Conservation (phyloP, 2,797 vertebrate genomes). For the Heterohyrax brucei region DNA sequence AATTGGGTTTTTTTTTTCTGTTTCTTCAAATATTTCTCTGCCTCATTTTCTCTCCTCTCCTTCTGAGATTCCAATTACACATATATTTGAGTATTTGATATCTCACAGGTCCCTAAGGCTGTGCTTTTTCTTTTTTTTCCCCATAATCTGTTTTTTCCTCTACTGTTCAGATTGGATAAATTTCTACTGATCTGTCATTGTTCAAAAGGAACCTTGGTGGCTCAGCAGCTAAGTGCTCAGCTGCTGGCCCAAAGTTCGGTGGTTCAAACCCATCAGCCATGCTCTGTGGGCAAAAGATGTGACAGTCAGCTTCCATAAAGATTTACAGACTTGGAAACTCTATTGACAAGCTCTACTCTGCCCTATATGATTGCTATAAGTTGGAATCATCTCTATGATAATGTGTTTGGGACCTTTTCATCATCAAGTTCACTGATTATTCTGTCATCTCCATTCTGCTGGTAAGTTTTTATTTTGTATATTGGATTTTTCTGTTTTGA, state of each 20-base stretch:
- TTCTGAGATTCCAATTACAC: constrained; percentile 13
- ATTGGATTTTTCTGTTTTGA: constrained; percentile 29
- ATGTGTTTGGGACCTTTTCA: no score
- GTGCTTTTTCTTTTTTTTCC: constrained; percentile 53
- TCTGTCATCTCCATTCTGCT: not conserved
- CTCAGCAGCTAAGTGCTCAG: no score
- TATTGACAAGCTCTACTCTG: no score
- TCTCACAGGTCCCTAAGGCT: constrained; percentile 7
- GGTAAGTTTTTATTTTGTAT: constrained; percentile 31
- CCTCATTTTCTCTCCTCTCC: not conserved
- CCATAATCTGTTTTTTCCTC: not conserved
- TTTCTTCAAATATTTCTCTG: constrained; percentile 49
- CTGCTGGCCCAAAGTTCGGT: no score
- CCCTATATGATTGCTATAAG: no score
- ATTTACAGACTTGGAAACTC: no score
- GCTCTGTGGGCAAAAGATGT: no score
- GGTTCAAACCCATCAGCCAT: no score
- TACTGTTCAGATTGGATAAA: not conserved
- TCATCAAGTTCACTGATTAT: no score
- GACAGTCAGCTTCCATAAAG: no score
- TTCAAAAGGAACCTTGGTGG: not conserved
- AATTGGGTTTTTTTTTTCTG: constrained; percentile 14
- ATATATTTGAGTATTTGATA: not conserved
- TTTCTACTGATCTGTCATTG: not conserved
- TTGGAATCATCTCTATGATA: no score